Percentiles rank a stretch among this genome's conserved stretches.
Evolutionary conservation across 2,113 vertebrate species (phyloP).

Genomic region (Amia ocellicauda): DNA sequence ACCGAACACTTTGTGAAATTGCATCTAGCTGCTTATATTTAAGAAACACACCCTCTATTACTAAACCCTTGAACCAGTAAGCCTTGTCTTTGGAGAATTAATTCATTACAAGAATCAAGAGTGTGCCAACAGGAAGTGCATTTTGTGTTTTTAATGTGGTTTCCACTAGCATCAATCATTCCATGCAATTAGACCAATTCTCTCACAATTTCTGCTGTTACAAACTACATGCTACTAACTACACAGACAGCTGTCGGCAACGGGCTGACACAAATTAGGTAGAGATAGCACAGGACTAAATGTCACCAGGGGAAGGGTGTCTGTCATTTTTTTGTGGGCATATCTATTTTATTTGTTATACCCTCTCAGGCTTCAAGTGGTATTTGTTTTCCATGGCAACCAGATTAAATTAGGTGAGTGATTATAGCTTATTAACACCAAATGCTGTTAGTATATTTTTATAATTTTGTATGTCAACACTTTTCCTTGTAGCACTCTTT

Average conservation of each 20-base stretch:
- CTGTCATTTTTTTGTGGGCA: constrained; percentile 54
- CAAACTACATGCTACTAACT: constrained; percentile 79
- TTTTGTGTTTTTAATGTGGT: constrained; percentile 78
- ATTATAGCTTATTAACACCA: constrained; percentile 74
- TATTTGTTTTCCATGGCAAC: constrained; percentile 84
- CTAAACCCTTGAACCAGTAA: constrained; percentile 46
- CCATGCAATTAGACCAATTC: constrained; percentile 85
- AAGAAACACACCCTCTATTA: constrained; percentile 40
- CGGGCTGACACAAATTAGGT: constrained; percentile 60
- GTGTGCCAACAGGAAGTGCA: constrained; percentile 66
- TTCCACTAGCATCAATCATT: constrained; percentile 91
- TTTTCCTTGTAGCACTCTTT: constrained; percentile 63
- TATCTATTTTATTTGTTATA: constrained; percentile 67
- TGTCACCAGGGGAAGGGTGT: constrained; percentile 65
- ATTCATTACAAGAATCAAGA: constrained; percentile 60
- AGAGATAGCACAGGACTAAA: constrained; percentile 68
- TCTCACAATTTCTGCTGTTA: constrained; percentile 82
- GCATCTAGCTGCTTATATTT: not conserved
- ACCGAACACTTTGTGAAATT: not conserved
- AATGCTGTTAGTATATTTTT: constrained; percentile 74
- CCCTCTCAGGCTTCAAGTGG: constrained; percentile 74
- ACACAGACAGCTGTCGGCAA: constrained; percentile 85
- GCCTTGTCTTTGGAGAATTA: constrained; percentile 45
- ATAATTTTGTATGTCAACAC: constrained; percentile 77
- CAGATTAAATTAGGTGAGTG: constrained; percentile 74